Conservation (phyloP, 2,888 invertebrate species). For the Caenorhabditis zanzibari region DNA sequence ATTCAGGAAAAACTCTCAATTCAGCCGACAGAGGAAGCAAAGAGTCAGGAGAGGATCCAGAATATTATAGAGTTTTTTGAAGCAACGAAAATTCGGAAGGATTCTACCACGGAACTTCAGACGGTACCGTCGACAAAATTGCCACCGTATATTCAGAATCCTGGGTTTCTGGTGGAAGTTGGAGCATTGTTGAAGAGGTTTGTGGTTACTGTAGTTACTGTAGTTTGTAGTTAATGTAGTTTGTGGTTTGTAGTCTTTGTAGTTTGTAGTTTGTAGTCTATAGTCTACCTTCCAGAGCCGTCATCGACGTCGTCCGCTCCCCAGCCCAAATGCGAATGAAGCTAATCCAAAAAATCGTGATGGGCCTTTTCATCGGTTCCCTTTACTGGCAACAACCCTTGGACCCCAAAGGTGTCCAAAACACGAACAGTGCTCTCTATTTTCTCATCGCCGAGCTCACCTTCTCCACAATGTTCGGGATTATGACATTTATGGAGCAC, state of each 20-base stretch:
- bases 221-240: no score
- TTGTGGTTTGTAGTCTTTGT: no score
- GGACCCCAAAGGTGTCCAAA: conserved; percentile 89
- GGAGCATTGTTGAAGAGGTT: conserved; percentile 32
- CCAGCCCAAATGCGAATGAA: conserved; percentile 76
- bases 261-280: no score
- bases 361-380: conserved; percentile 88
- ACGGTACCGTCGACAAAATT: not conserved
- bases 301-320: conserved; percentile 74
- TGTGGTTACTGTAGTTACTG: no score
- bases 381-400: conserved; percentile 86
- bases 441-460: conserved; percentile 94
- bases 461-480: conserved; percentile 86
- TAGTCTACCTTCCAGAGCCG: conserved; percentile 33
- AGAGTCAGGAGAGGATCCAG: conserved; percentile 66
- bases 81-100: not conserved
- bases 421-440: conserved; percentile 94
- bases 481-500: conserved; percentile 92
- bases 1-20: conserved; percentile 93
- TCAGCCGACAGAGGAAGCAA: conserved; percentile 87
- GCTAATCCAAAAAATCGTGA: conserved; percentile 76
- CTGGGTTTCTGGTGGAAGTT: conserved; percentile 21
- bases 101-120: not conserved
- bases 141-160: conserved; percentile 22
- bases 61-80: conserved; percentile 83